Percentiles rank a stretch among this genome's conserved stretches.
Conservation (phyloP, 2,888 invertebrate genomes). For the Fragum sueziense region DNA sequence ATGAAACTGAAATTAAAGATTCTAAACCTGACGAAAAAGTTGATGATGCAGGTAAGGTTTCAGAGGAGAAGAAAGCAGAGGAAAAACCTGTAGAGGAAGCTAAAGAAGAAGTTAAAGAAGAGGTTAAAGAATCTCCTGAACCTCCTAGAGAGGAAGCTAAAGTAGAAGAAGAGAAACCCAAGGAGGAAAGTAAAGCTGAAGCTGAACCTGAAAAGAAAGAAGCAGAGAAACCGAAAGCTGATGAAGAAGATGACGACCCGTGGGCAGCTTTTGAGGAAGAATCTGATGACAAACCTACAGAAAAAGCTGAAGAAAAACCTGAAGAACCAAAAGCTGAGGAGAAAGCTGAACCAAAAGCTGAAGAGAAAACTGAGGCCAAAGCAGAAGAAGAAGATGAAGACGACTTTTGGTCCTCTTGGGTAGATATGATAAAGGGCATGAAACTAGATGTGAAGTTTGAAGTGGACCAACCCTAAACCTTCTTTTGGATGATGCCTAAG, state of each 20-base stretch:
- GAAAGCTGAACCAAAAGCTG: not conserved
- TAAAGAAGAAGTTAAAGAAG: constrained; percentile 14
- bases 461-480: constrained; percentile 14
- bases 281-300: not conserved
- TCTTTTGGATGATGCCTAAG: not conserved
- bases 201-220: not conserved
- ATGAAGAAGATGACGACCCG: not conserved
- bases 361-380: not conserved
- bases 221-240: constrained; percentile 14
- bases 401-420: constrained; percentile 59
- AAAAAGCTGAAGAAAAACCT: constrained; percentile 8
- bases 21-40: constrained; percentile 13
- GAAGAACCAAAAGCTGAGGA: constrained; percentile 21
- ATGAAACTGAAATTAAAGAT: not conserved
- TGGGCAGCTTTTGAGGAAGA: not conserved
- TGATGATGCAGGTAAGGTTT: constrained; percentile 25
- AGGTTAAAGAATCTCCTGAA: constrained; percentile 1
- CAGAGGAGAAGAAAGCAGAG: constrained; percentile 8
- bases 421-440: constrained; percentile 52
- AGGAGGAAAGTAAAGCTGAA: not conserved
- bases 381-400: constrained; percentile 49
- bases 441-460: constrained; percentile 34
- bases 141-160: not conserved
- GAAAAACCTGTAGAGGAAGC: not conserved
- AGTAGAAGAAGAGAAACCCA: not conserved